Evolutionary conservation across 1,140 invertebrate genomes (phyloP).

Genomic region (Andrena cerasifolii): DNA sequence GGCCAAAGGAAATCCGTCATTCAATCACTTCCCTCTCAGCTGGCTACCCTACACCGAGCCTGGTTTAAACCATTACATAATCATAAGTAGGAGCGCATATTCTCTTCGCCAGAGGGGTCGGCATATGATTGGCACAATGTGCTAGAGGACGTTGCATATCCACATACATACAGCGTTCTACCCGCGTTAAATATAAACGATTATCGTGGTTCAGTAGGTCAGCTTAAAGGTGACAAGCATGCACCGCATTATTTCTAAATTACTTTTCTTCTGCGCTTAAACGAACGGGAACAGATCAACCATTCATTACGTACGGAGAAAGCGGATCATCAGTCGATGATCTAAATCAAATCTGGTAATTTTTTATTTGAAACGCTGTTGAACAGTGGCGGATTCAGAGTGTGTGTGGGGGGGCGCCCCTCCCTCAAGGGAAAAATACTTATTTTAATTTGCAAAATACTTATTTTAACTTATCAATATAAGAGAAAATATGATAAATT

Average conservation of each 20-base stretch:
- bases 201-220: conserved; percentile 41
- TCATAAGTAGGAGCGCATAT: conserved; percentile 23
- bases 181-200: conserved; percentile 38
- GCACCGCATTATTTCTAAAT: conserved; percentile 28
- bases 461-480: too few species aligned
- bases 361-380: not conserved
- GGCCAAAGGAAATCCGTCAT: conserved; percentile 53
- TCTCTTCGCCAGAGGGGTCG: conserved; percentile 23
- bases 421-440: too few species aligned
- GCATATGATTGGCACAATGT: conserved; percentile 51
- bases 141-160: conserved; percentile 28
- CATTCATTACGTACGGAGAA: too few species aligned
- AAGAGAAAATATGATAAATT: too few species aligned
- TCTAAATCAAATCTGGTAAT: not conserved
- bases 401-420: too few species aligned
- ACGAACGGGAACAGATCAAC: not conserved
- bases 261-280: conserved; percentile 1
- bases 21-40: conserved; percentile 49
- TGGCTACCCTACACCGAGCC: conserved; percentile 38
- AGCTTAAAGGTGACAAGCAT: conserved; percentile 26
- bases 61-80: conserved; percentile 50
- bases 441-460: too few species aligned
- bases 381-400: too few species aligned
- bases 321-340: too few species aligned
- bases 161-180: conserved; percentile 24